Conservation (phyloP, 2,888 invertebrate species). For the Ecliptopera silaceata region DNA sequence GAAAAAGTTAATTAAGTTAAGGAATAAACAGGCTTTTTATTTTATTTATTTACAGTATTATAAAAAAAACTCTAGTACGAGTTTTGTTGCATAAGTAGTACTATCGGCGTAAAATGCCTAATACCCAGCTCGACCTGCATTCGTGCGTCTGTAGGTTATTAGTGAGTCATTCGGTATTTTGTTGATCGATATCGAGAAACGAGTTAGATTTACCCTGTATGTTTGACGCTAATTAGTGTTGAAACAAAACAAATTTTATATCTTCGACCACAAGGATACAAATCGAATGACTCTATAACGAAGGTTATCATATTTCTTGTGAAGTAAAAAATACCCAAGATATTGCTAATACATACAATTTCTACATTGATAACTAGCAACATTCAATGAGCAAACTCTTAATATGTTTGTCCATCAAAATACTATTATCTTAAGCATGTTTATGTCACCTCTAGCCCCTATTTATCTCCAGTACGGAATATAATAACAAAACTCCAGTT, state of each 20-base stretch:
- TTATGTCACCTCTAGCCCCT: conserved; percentile 46
- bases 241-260: neutral
- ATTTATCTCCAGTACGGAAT: conserved; percentile 34
- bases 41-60: too few species aligned
- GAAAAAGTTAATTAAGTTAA: too few species aligned
- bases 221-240: neutral
- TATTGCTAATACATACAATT: too few species aligned
- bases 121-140: too few species aligned
- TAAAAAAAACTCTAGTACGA: too few species aligned
- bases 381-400: conserved; percentile 1
- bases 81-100: too few species aligned
- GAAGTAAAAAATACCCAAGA: too few species aligned
- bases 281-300: neutral
- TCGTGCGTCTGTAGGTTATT: neutral
- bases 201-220: conserved; percentile 18
- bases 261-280: neutral
- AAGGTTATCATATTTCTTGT: neutral
- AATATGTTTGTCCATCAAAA: conserved; percentile 23
- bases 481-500: neutral
- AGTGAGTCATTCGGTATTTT: conserved; percentile 1
- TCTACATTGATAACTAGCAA: neutral
- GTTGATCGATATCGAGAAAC: conserved; percentile 12
- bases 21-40: too few species aligned
- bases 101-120: too few species aligned
- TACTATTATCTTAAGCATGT: conserved; percentile 33